Base-by-base conservation (phyloP, 2,113 vertebrate species). In the Zingel zingel region DNA sequence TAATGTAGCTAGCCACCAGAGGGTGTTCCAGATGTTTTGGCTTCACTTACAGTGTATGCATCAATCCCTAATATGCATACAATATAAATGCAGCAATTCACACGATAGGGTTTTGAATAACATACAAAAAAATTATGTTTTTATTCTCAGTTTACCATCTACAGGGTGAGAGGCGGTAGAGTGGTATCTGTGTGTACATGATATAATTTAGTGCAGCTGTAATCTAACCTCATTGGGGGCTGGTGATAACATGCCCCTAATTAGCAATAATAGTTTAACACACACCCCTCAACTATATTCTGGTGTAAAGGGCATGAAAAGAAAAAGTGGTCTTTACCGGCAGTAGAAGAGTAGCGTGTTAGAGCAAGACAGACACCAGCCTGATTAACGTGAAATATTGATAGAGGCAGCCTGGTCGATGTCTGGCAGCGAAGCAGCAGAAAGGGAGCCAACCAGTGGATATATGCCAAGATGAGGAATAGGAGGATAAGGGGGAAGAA, bases 341-440 rank as follows among this genome's bases (percentile, higher is more conserved):
- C 62, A 80, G 76, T 2, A 5, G 13, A 8, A 21, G 25, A 47
- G 68, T 14, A 47, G 65, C 53, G 3, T 62, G 69, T 83, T 19
- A 16, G 51, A 63, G 61, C 54, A 47, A 48, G 56, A 69, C 50
- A 74, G 11, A 51, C 36, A 13, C 9, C 36, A 4, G 47, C 59
- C 19, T 63, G 50, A 69, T 50, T 69, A 53, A 74, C 19, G 36
- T 6, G 3, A 43, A 72, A 25, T 47, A 51, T 71, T 39, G 19
- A 43, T 6, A 16, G 10, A 14, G 45, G 15, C 23, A 43, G 43
- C 11, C 6, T 2, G 5, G n/a, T 30, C 1, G n/a, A 21, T 19
- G 13, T 80, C 18, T 61, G 74, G 47, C 58, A 66, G 59, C 2
- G 4, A 59, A 21, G 62, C n/a, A 45, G 54, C n/a, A 23, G 59